phyloP scores from a whole-genome alignment of 1,140 invertebrate genomes.

The Amphibalanus amphitrite region DNA sequence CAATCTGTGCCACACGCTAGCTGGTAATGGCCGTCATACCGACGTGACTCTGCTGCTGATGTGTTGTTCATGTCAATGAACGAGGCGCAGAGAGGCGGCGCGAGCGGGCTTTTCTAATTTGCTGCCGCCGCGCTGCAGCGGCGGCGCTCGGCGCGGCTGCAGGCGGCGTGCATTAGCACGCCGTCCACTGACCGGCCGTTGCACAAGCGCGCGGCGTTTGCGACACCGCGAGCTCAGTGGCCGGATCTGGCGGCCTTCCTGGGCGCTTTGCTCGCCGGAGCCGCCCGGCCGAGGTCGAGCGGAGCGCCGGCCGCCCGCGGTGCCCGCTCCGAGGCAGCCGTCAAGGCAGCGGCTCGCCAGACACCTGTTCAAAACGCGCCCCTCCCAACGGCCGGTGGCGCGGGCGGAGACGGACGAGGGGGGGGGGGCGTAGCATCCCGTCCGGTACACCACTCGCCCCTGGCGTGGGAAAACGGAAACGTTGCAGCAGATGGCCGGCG shows the following conservation, averaged over 20 bases:
- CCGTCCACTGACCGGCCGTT: not conserved
- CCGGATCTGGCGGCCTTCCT: not conserved
- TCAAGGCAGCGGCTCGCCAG: no score
- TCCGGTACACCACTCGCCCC: not conserved
- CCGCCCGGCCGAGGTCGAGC: not conserved
- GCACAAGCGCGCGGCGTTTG: not conserved
- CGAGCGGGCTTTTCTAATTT: no score
- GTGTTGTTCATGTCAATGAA: no score
- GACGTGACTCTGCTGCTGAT: no score
- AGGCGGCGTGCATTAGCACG: not conserved
- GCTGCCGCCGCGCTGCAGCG: no score
- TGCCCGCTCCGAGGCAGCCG: no score
- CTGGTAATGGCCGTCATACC: no score
- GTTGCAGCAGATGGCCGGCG: not conserved
- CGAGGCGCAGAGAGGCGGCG: no score
- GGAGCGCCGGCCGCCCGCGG: no score
- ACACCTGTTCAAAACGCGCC: not conserved
- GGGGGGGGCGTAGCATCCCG: not conserved
- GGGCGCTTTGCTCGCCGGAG: not conserved
- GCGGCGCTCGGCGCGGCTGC: not conserved
- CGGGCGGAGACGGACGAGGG: not conserved
- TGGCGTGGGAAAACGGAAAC: not conserved
- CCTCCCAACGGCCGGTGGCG: not conserved
- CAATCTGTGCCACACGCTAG: no score
- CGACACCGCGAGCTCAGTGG: not conserved